Evolutionary conservation across 2,113 vertebrate genomes (phyloP).

Genomic region (Phalacrocorax pelagicus): DNA sequence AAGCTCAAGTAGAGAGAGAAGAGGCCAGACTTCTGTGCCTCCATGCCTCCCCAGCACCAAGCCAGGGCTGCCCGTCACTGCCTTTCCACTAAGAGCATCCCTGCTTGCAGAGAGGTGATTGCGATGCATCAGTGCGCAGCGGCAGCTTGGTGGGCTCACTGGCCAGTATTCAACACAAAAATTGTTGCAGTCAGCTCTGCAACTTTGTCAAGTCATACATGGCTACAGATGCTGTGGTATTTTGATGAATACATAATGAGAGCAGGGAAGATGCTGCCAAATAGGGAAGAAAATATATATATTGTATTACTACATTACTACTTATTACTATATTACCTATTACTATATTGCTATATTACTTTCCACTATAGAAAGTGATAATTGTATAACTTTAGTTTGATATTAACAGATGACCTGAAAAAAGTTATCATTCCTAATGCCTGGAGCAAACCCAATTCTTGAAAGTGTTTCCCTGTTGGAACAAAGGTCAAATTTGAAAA

Average conservation of each 20-base stretch:
- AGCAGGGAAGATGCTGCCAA: background rate
- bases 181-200: background rate
- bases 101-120: background rate
- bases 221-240: background rate
- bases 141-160: background rate
- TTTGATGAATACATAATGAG: background rate
- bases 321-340: background rate
- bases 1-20: background rate
- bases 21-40: background rate
- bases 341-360: background rate
- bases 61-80: background rate
- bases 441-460: background rate
- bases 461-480: background rate
- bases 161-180: rapidly evolving
- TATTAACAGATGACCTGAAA: background rate
- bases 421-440: background rate
- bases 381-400: background rate
- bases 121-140: rapidly evolving
- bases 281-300: background rate
- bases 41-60: rapidly evolving
- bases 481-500: background rate
- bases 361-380: background rate
- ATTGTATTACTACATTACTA: background rate
- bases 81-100: background rate
- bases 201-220: background rate